Evolutionary conservation across 2,888 invertebrate genomes (phyloP).

Genomic region (Cheilosia variabilis): DNA sequence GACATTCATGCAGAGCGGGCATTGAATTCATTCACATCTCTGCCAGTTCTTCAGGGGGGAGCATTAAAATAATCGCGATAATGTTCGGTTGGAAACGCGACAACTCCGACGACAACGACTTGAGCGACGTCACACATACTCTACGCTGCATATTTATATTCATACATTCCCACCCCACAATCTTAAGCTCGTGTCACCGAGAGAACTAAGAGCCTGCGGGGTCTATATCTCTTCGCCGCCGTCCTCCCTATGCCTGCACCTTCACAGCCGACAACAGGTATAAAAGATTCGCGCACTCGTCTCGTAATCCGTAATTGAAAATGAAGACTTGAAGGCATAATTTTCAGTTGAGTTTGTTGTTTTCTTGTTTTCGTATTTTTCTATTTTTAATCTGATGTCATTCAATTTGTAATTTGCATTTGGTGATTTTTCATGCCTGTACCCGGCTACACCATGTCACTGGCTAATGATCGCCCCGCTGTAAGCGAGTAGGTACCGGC

Average conservation of each 20-base stretch:
- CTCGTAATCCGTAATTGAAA: slow-evolving; percentile 71
- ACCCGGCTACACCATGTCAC: slow-evolving; percentile 20
- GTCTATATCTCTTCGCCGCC: not conserved
- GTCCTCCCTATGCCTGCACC: not conserved
- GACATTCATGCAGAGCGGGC: slow-evolving; percentile 36
- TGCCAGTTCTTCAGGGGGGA: slow-evolving; percentile 22
- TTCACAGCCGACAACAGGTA: not conserved
- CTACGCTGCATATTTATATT: slow-evolving; percentile 2
- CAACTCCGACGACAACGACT: slow-evolving; percentile 51
- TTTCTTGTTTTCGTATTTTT: not conserved
- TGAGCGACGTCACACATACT: slow-evolving; percentile 5
- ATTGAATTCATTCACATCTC: slow-evolving; percentile 61
- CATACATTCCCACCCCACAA: slow-evolving; percentile 29
- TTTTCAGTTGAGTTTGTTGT: slow-evolving; percentile 53
- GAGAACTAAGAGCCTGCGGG: slow-evolving; percentile 37
- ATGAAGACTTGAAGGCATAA: slow-evolving; percentile 75
- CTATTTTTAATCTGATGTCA: slow-evolving; percentile 64
- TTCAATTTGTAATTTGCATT: slow-evolving; percentile 75
- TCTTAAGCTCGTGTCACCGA: slow-evolving; percentile 71
- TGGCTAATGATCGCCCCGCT: slow-evolving; percentile 49
- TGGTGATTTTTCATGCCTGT: slow-evolving; percentile 62
- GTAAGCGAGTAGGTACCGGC: not conserved
- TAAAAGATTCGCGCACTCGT: slow-evolving; percentile 39
- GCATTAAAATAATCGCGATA: slow-evolving; percentile 65
- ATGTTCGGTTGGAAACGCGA: slow-evolving; percentile 58